A percentile compares a stretch with the other conserved stretches of the same genome.
These are phyloP conservation scores for Umimayanthus kanabou DNA, from an alignment of 92 coral and sea anemone species.

Conservation along the genomic window DNA sequence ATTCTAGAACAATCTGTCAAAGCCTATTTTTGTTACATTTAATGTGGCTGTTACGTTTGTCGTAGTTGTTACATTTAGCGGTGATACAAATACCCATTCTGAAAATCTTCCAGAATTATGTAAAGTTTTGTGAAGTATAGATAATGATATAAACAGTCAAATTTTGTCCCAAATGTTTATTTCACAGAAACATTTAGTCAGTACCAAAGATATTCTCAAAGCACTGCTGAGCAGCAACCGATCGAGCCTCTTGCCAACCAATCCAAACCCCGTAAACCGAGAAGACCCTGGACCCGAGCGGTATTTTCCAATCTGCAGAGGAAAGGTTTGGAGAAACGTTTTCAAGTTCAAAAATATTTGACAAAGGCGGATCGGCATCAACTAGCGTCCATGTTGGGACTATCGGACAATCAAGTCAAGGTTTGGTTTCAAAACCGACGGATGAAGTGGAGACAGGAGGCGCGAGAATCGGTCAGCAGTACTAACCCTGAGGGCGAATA, in stretches of 20 bases:
- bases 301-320: conserved; percentile 96
- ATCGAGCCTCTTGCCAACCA: conserved; percentile 62
- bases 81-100: too few species aligned
- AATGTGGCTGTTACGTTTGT: too few species aligned
- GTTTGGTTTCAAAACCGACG: conserved; percentile 98
- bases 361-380: conserved; percentile 97
- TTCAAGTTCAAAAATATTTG: conserved; percentile 91
- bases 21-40: too few species aligned
- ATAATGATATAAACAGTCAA: neutral
- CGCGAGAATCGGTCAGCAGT: conserved; percentile 82
- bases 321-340: conserved; percentile 93
- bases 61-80: too few species aligned
- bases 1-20: too few species aligned
- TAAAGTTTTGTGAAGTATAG: neutral
- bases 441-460: conserved; percentile 99
- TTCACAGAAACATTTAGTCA: conserved; percentile 44
- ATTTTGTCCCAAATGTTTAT: neutral
- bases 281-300: conserved; percentile 99
- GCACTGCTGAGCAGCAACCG: conserved; percentile 49
- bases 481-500: conserved; percentile 68
- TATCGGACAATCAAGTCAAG: conserved; percentile 94
- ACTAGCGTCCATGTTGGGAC: conserved; percentile 96
- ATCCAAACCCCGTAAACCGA: conserved; percentile 80
- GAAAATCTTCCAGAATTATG: neutral
- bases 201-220: conserved; percentile 42